These are phyloP conservation scores for Cacoxenus indagator DNA, from an alignment of 2,888 invertebrate species.

Conservation along the genomic window DNA sequence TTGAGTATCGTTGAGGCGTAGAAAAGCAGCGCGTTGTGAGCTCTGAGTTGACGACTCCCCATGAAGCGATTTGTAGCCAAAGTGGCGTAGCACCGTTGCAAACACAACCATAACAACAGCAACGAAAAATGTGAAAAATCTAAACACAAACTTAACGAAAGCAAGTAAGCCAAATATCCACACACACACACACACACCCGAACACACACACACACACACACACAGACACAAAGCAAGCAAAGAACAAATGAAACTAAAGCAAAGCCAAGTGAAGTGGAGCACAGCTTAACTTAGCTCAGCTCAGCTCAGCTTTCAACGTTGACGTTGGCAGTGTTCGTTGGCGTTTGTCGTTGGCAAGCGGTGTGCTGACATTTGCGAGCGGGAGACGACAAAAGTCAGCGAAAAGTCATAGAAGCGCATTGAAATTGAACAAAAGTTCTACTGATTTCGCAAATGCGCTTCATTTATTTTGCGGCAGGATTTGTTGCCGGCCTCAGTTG, in stretches of 20 bases:
- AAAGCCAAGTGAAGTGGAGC: conserved; percentile 12
- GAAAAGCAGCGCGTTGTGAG: conserved; percentile 7
- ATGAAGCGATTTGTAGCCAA: conserved; percentile 2
- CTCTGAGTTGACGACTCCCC: too few relatives aligned
- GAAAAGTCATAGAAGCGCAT: conserved; percentile 15
- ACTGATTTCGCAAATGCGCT: conserved; percentile 64
- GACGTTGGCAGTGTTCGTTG: not conserved
- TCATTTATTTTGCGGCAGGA: conserved; percentile 60
- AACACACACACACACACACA: not conserved
- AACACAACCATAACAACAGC: not conserved
- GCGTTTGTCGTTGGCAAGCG: not conserved
- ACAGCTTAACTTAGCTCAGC: not conserved
- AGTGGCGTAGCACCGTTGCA: not conserved
- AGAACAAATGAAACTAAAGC: not conserved
- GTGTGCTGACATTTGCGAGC: not conserved
- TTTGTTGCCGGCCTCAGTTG: conserved; percentile 45
- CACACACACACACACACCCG: not conserved
- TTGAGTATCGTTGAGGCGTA: too few relatives aligned
- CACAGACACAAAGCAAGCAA: not conserved
- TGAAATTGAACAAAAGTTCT: conserved; percentile 60
- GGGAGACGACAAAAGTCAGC: conserved; percentile 10
- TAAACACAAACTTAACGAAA: not conserved
- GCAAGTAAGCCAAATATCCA: not conserved
- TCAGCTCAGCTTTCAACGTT: not conserved
- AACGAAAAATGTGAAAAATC: not conserved